Evolutionary conservation across 2,888 invertebrate species (phyloP).

Genomic region (Drosophila demipolita): DNA sequence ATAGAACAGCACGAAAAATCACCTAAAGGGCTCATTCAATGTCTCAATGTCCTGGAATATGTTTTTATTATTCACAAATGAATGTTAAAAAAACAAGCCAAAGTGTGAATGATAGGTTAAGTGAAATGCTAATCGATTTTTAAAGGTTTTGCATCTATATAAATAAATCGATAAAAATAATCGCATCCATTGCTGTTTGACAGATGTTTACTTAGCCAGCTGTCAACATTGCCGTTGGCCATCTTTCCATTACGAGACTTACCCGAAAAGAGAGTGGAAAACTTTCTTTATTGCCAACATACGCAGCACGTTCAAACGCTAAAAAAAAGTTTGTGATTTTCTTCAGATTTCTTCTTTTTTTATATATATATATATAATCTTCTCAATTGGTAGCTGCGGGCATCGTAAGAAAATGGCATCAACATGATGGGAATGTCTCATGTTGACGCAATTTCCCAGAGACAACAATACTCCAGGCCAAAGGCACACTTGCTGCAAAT

Average conservation of each 20-base stretch:
- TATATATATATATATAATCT: conserved; percentile 14
- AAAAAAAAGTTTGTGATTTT: conserved; percentile 38
- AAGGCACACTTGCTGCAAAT: conserved; percentile 18
- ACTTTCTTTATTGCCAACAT: conserved; percentile 42
- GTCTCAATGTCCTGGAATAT: not conserved
- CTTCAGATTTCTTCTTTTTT: conserved; percentile 12
- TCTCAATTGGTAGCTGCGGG: conserved; percentile 39
- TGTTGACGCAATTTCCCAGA: conserved; percentile 61
- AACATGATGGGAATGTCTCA: conserved; percentile 63
- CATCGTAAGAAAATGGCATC: conserved; percentile 37
- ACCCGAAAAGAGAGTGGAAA: conserved; percentile 20
- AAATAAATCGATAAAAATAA: conserved; percentile 42
- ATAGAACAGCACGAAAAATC: conserved; percentile 1
- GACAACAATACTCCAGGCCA: conserved; percentile 31
- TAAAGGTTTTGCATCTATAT: conserved; percentile 6
- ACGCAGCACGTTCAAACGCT: conserved; percentile 39
- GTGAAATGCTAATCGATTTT: conserved; percentile 14
- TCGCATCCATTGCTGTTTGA: conserved; percentile 34
- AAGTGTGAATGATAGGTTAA: not conserved
- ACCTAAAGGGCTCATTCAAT: conserved; percentile 7
- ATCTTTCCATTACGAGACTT: not conserved
- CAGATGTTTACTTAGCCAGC: conserved; percentile 61
- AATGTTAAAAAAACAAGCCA: not conserved
- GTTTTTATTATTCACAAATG: not conserved
- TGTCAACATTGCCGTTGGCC: conserved; percentile 57